Base-by-base conservation (phyloP, 2,113 vertebrate genomes). In the Glareola pratincola region DNA sequence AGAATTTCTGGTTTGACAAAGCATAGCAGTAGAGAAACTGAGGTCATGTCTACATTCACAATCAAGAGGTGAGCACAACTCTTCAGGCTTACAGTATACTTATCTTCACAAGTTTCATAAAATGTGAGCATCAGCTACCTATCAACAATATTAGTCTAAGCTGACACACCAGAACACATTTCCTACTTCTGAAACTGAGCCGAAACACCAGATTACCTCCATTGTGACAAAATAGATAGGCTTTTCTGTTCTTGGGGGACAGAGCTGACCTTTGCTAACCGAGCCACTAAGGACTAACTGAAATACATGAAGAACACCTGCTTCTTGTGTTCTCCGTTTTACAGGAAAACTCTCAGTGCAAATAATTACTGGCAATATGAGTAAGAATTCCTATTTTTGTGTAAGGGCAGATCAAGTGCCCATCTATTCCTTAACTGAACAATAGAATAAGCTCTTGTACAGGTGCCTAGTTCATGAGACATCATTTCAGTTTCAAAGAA, bases 401-500 rank as follows among this genome's bases (percentile, higher is more conserved):
- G 12, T 50, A 83, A 79, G 19, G 16, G 72, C 71, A 93, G 43
- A 75, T 48, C 39, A 34, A 76, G 37, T 19, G 45, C 3, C 3
- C 22, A 45, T 15, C 17, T 88, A 27, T 32, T 57, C 30, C 54
- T 67, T 53, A 82, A 37, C 2, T 67, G 37, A 71, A 76, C 6
- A 11, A 45, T 0, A 81, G 41, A 88, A 53, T 36, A 80, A 67
- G 4, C 2, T 36, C 30, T 83, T 0, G 0, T 37, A 78, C 4
- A 54, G 11, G 29, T 59, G 45, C 93, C 8, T 43, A 30, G 41
- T 36, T 83, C 22, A 37, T 32, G 56, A 32, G 26, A 69, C 10
- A 69, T 26, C 6, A 36, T 34, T 34, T 16, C 11, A 74, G 29
- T 86, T 85, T 48, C n/a, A 56, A 64, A 69, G 54, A 95, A 94